These are phyloP conservation scores for Copidosoma aretas DNA, from an alignment of 2,888 invertebrate species.

Conservation along the genomic window DNA sequence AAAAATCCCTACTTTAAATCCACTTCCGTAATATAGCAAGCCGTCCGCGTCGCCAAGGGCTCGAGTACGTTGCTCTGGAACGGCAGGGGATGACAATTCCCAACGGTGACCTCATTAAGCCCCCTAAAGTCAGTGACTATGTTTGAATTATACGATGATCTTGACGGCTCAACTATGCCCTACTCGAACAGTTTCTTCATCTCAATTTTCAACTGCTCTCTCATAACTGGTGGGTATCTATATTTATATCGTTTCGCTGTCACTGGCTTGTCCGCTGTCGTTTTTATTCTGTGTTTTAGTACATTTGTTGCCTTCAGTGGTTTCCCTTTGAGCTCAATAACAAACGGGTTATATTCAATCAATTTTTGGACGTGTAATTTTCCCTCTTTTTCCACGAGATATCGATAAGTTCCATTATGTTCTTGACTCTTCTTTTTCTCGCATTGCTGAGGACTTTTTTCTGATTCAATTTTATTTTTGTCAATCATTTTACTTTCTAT, in stretches of 20 bases:
- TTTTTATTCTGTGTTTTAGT: constrained; percentile 4
- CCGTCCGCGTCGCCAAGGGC: too few relatives aligned
- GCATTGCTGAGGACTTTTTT: not conserved
- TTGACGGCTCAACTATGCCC: not conserved
- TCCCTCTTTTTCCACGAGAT: not conserved
- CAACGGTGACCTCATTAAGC: constrained; percentile 5
- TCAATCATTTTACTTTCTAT: not conserved
- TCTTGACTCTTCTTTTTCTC: not conserved
- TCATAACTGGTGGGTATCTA: not conserved
- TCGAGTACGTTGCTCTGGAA: not conserved
- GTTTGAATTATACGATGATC: not conserved
- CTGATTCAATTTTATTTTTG: too few relatives aligned
- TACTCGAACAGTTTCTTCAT: not conserved
- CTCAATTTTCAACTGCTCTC: constrained; percentile 3
- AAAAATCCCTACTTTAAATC: not conserved
- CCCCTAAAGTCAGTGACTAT: not conserved
- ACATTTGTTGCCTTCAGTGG: not conserved
- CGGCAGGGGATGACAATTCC: not conserved
- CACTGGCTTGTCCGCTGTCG: not conserved
- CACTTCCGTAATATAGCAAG: not conserved
- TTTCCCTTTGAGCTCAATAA: not conserved
- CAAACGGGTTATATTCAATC: not conserved
- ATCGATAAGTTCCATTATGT: not conserved
- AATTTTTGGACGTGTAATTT: not conserved
- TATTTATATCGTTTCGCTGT: not conserved